Conservation (phyloP, 2,797 vertebrate species). For the Eupleurogrammus muticus region DNA sequence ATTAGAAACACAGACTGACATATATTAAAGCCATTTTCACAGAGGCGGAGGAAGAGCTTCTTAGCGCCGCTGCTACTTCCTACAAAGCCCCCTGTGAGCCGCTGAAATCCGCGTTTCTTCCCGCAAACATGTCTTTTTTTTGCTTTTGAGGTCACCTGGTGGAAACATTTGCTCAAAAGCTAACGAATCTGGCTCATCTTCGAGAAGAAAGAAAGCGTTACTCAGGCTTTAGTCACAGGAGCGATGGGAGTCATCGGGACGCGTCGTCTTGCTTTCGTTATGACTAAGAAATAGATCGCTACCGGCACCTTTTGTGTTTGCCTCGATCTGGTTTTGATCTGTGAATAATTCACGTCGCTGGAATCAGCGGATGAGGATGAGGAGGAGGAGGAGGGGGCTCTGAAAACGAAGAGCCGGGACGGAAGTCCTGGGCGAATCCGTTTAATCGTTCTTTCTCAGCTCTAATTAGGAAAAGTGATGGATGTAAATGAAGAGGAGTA, state of each 20-base stretch:
- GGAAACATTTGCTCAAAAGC: slow-evolving; percentile 74
- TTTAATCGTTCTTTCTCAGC: slow-evolving; percentile 15
- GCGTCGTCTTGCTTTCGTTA: slow-evolving; percentile 66
- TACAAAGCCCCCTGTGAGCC: slow-evolving; percentile 45
- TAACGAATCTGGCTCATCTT: slow-evolving; percentile 72
- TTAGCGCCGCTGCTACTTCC: slow-evolving; percentile 20
- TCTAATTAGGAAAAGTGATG: slow-evolving; percentile 8
- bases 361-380: slow-evolving; percentile 38
- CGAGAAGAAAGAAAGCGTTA: slow-evolving; percentile 74
- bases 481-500: slow-evolving; percentile 18
- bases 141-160: slow-evolving; percentile 58
- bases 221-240: slow-evolving; percentile 74
- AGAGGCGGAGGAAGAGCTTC: background rate
- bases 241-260: slow-evolving; percentile 38
- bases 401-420: slow-evolving; percentile 8
- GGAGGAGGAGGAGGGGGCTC: too few species aligned
- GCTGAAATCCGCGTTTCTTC: slow-evolving; percentile 51
- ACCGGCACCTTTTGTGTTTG: slow-evolving; percentile 45
- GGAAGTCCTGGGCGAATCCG: slow-evolving; percentile 21
- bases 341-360: slow-evolving; percentile 40
- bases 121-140: slow-evolving; percentile 50
- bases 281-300: slow-evolving; percentile 72
- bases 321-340: slow-evolving; percentile 62
- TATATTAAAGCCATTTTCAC: slow-evolving; percentile 27
- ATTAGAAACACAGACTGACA: slow-evolving; percentile 43